Conservation (phyloP, 2,797 vertebrate species). For the Platalea minor region DNA sequence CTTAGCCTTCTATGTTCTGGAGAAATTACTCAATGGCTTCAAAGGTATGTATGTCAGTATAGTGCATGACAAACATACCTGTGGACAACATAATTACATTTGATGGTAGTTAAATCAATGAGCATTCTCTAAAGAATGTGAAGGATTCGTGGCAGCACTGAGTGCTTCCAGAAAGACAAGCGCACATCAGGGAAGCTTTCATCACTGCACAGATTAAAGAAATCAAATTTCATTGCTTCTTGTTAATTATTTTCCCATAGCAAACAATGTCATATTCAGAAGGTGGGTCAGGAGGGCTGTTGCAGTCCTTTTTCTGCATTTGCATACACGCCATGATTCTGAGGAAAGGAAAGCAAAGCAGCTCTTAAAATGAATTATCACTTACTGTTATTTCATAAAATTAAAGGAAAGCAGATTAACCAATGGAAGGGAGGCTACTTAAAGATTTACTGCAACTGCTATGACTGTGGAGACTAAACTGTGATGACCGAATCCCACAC, state of each 20-base stretch:
- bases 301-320: neutral
- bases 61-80: constrained; percentile 31
- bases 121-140: constrained; percentile 27
- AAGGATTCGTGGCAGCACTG: constrained; percentile 28
- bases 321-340: neutral
- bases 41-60: neutral
- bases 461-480: neutral
- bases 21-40: neutral
- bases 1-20: neutral
- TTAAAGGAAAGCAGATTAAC: neutral
- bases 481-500: neutral
- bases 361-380: neutral
- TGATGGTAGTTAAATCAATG: constrained; percentile 36
- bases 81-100: neutral
- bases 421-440: neutral
- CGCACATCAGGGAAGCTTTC: constrained; percentile 1
- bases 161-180: constrained; percentile 49
- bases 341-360: neutral
- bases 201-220: constrained; percentile 37
- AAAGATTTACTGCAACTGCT: neutral
- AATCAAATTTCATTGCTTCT: constrained; percentile 9
- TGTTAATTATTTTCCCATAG: constrained; percentile 44
- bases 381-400: neutral
- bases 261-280: neutral
- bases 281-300: neutral